Evolutionary conservation across 2,113 vertebrate species (phyloP).

Genomic region (Seriola rivoliana): DNA sequence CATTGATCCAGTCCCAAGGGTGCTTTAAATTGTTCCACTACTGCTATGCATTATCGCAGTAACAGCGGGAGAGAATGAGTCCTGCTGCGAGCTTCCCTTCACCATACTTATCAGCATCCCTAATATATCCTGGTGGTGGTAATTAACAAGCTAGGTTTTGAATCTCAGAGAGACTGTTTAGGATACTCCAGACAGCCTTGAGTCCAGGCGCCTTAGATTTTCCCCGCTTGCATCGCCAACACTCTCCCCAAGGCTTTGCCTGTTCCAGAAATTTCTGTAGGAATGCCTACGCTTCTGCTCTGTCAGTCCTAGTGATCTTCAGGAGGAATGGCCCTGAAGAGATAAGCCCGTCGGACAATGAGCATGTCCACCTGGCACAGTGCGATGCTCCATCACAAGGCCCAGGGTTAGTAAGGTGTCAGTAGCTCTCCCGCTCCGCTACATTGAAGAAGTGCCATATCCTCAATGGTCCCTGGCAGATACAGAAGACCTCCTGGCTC

Average conservation of each 20-base stretch:
- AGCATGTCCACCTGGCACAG: conserved; percentile 68
- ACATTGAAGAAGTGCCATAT: conserved; percentile 53
- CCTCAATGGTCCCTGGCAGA: conserved; percentile 59
- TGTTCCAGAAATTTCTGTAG: conserved; percentile 56
- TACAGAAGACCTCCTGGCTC: conserved; percentile 49
- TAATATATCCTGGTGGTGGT: conserved; percentile 32
- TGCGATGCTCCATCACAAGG: conserved; percentile 70
- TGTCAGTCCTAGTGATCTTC: conserved; percentile 71
- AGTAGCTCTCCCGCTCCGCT: conserved; percentile 34
- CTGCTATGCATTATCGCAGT: neutral
- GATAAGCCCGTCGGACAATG: conserved; percentile 79
- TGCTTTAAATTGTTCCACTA: conserved; percentile 55
- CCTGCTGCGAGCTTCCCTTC: conserved; percentile 14
- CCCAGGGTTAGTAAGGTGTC: conserved; percentile 64
- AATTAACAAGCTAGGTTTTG: conserved; percentile 50
- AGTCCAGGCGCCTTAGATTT: conserved; percentile 40
- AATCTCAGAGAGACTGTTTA: conserved; percentile 37
- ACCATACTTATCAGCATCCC: conserved; percentile 26
- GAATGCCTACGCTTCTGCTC: conserved; percentile 50
- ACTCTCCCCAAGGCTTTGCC: conserved; percentile 35
- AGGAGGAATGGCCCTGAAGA: conserved; percentile 70
- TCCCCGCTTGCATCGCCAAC: conserved; percentile 33
- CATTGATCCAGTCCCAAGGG: conserved; percentile 66
- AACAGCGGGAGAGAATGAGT: neutral
- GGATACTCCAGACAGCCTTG: conserved; percentile 47